Evolutionary conservation across 2,113 vertebrate genomes (phyloP), one percentile per base, ranked within the genome.

Genomic region (Saguinus midas): DNA sequence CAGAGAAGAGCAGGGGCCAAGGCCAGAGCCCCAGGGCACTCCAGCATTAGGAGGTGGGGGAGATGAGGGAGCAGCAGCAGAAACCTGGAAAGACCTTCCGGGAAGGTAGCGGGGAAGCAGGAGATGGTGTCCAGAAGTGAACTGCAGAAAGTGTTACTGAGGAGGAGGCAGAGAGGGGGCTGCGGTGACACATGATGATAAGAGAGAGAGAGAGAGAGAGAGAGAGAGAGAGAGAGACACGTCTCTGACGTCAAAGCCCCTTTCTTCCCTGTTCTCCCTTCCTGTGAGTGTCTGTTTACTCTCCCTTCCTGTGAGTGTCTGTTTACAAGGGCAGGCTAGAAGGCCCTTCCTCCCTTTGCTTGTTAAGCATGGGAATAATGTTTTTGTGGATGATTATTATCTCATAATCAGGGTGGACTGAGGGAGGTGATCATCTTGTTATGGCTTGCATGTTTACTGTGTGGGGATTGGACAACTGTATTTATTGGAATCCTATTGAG

Each of bases 101-200:
- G 80, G 43, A 9, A 45, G n/a, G 29, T 3, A 29, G 79, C 64
- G 57, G n/a, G 35, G 27, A 27, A 5, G 8, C n/a, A 0, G 45
- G 37, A n/a, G 43, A 9, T 13, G 29, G 55, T 6, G 52, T 45
- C 58, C 58, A 1, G 87, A 45, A 72, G 50, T 27, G 18, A 1
- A 1, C 21, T 6, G 4, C 16, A 16, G 55, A 35, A 35, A 37
- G n/a, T 6, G 25, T 40, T 32, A 3, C 3, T 32, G 6, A 27
- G 29, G 23, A 40, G 48, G 35, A n/a, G 27, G 13, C 55, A 73
- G 37, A 58, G 21, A 75, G 52, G 35, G 11, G 23, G 18, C 45
- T 2, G 3, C 3, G 57, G n/a, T 25, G 61, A 18, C 80, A 37
- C 23, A 7, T 4, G 13, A 0, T 78, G 91, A 52, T 20, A 35